phyloP scores from a whole-genome alignment of 2,113 vertebrate species.

The Scytalopus superciliaris region DNA sequence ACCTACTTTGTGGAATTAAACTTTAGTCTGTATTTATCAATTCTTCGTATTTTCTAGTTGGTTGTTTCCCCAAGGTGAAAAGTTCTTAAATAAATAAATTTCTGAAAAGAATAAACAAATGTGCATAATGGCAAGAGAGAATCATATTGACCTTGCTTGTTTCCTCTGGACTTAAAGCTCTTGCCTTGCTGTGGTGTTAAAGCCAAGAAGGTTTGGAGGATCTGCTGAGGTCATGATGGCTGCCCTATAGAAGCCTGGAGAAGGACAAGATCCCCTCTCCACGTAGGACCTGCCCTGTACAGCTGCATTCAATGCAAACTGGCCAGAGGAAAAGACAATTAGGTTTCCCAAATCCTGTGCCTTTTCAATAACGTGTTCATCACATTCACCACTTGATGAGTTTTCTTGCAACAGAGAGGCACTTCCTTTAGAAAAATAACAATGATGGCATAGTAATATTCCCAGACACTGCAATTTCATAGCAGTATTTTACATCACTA shows the following conservation, averaged over 20 bases:
- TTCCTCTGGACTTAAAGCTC: neutral
- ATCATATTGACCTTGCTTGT: neutral
- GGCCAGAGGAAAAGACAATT: neutral
- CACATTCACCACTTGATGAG: neutral
- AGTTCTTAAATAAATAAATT: neutral
- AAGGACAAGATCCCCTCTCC: neutral
- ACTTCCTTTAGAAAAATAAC: conserved; percentile 21
- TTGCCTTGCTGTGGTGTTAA: neutral
- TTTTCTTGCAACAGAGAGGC: neutral
- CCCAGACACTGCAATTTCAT: neutral
- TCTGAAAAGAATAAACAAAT: neutral
- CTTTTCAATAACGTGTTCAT: neutral
- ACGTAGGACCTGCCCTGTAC: rapidly evolving
- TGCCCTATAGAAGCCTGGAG: neutral
- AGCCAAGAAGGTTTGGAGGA: neutral
- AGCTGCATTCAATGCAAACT: neutral
- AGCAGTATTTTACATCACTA: neutral
- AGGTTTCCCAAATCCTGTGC: neutral
- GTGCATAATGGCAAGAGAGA: neutral
- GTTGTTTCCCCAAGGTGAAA: neutral
- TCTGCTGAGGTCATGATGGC: neutral
- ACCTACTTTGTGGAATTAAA: neutral
- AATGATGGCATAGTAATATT: neutral
- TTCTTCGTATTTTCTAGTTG: neutral
- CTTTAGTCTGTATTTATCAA: neutral